Conservation (phyloP, 2,113 vertebrate genomes). For the Labrus mixtus region DNA sequence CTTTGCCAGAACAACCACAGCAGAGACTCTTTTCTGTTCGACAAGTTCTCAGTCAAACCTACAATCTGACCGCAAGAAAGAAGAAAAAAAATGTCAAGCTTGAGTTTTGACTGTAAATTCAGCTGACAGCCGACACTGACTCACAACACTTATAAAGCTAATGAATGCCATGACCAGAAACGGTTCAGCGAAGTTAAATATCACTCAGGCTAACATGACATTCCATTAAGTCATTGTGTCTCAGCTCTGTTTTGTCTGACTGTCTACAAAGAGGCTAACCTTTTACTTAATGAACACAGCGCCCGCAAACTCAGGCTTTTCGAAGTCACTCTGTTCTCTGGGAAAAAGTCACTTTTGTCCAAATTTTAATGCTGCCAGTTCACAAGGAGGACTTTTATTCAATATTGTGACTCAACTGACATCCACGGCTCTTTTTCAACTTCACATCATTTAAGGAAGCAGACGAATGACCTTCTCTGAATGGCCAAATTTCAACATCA, state of each 20-base stretch:
- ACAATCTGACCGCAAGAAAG: not conserved
- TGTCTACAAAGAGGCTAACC: slow-evolving; percentile 36
- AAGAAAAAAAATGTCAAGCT: not conserved
- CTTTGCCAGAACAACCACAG: not conserved
- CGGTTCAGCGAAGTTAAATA: slow-evolving; percentile 35
- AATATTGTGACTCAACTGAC: slow-evolving; percentile 36
- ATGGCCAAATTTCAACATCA: slow-evolving; percentile 47
- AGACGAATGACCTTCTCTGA: slow-evolving; percentile 23
- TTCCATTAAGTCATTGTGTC: slow-evolving; percentile 28
- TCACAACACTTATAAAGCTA: slow-evolving; percentile 35
- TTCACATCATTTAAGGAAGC: slow-evolving; percentile 30
- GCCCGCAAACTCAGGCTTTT: slow-evolving; percentile 6
- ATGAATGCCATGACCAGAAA: slow-evolving; percentile 38
- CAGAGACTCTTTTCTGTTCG: not conserved
- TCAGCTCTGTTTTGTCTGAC: not conserved
- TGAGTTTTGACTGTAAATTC: slow-evolving; percentile 14
- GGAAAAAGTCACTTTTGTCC: not conserved
- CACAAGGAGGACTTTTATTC: slow-evolving; percentile 39
- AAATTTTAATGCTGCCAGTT: not conserved
- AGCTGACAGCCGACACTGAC: slow-evolving; percentile 37
- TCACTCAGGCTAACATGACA: slow-evolving; percentile 39
- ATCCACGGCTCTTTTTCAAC: not conserved
- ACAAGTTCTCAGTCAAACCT: not conserved
- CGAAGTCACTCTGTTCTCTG: slow-evolving; percentile 2
- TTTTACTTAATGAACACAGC: slow-evolving; percentile 63